Conservation (phyloP, 2,113 vertebrate species). For the Tetrax tetrax region DNA sequence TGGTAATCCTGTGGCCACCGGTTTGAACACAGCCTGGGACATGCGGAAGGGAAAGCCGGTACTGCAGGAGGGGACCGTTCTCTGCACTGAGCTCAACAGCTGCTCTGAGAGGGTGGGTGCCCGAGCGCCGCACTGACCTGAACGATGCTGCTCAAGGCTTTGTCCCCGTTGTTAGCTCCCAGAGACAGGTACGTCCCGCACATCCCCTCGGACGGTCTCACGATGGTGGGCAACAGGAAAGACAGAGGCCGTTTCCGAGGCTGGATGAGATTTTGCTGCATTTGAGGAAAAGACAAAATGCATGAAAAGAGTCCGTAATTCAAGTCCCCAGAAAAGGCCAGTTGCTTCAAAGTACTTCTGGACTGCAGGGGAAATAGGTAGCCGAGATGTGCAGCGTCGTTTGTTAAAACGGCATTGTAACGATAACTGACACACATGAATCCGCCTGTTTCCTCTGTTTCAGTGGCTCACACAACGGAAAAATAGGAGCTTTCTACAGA, state of each 20-base stretch:
- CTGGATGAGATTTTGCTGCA: slow-evolving; percentile 84
- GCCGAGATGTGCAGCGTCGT: too few relatives aligned
- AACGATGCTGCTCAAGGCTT: slow-evolving; percentile 88
- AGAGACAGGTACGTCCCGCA: slow-evolving; percentile 93
- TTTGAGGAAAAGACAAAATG: background rate
- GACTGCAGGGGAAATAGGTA: background rate
- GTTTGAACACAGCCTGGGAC: background rate
- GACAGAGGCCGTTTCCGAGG: slow-evolving; percentile 90
- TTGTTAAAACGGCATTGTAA: background rate
- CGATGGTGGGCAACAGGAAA: slow-evolving; percentile 91
- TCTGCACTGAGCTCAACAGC: background rate
- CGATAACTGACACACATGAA: background rate
- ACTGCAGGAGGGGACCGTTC: background rate
- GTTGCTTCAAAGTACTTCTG: background rate
- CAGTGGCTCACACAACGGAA: background rate
- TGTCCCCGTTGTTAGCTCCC: slow-evolving; percentile 87
- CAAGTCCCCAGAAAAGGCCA: background rate
- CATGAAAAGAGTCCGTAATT: background rate
- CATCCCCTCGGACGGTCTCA: slow-evolving; percentile 87
- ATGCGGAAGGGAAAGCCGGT: background rate
- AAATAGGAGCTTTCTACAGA: background rate
- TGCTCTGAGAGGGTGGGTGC: background rate
- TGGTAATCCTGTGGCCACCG: background rate
- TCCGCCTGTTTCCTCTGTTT: background rate
- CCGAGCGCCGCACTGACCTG: slow-evolving; percentile 74